These are phyloP conservation scores for Harlomillsia oculata DNA, from an alignment of 1,140 invertebrate species.

Conservation along the genomic window DNA sequence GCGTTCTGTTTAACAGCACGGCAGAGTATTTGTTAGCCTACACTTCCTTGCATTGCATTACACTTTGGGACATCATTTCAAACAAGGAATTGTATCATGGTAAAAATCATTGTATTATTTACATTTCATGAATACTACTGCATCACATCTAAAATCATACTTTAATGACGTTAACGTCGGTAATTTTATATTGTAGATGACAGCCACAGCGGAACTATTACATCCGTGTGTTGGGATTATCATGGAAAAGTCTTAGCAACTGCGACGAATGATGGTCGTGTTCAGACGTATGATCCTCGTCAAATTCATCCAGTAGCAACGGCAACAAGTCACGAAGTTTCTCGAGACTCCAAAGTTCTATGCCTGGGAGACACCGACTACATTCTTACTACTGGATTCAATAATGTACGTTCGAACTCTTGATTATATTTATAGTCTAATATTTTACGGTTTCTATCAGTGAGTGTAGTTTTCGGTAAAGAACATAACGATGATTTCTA, in stretches of 20 bases:
- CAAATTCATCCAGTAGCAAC: slow-evolving; percentile 44
- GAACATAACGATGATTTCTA: too few species aligned
- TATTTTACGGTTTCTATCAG: background rate
- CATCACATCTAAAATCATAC: too few species aligned
- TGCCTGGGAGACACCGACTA: slow-evolving; percentile 75
- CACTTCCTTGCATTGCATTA: slow-evolving; percentile 65
- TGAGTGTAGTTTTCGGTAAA: too few species aligned
- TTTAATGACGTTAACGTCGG: too few species aligned
- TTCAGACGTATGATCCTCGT: slow-evolving; percentile 70
- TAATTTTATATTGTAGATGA: slow-evolving; percentile 45
- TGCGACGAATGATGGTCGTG: slow-evolving; percentile 70
- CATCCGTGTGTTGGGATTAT: slow-evolving; percentile 71
- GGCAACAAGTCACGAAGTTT: slow-evolving; percentile 68
- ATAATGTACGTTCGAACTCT: slow-evolving; percentile 43
- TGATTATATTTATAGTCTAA: background rate
- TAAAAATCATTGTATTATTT: slow-evolving; percentile 11
- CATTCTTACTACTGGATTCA: slow-evolving; percentile 68
- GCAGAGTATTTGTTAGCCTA: slow-evolving; percentile 75
- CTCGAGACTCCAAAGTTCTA: slow-evolving; percentile 79
- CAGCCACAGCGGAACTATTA: slow-evolving; percentile 72
- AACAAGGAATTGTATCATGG: slow-evolving; percentile 62
- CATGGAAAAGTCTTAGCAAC: slow-evolving; percentile 65
- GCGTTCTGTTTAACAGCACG: slow-evolving; percentile 73
- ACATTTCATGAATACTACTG: too few species aligned
- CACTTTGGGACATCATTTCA: slow-evolving; percentile 74